A percentile compares a stretch with the other conserved stretches of the same genome.
These are phyloP conservation scores for Acrossocheilus fasciatus DNA, from an alignment of 2,797 vertebrate species.

Conservation along the genomic window DNA sequence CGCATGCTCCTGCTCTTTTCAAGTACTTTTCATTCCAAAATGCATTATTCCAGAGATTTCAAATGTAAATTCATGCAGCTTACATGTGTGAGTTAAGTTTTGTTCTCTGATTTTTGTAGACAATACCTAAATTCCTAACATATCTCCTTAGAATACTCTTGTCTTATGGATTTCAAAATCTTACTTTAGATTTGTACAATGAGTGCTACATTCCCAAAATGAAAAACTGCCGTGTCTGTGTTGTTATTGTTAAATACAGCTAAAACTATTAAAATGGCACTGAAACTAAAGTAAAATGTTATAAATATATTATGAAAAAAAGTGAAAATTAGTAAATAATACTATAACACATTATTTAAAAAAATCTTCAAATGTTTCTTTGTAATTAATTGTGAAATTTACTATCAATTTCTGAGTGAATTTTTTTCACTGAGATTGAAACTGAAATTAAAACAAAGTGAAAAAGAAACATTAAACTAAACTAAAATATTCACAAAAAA, in stretches of 20 bases:
- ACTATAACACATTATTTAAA: too few relatives aligned
- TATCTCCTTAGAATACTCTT: not conserved
- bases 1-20: slow-evolving; percentile 4
- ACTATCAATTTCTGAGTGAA: not conserved
- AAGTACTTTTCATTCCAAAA: not conserved
- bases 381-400: not conserved
- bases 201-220: slow-evolving; percentile 9
- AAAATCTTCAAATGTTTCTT: too few relatives aligned
- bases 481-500: not conserved
- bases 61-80: slow-evolving; percentile 14
- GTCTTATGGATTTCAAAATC: not conserved
- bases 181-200: not conserved
- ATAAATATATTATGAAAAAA: not conserved
- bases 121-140: not conserved
- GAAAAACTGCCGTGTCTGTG: not conserved
- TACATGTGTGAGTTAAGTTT: not conserved
- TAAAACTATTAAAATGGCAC: not conserved
- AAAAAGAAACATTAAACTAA: not conserved
- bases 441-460: not conserved
- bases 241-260: not conserved
- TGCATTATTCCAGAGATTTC: slow-evolving; percentile 4
- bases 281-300: not conserved
- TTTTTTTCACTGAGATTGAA: not conserved
- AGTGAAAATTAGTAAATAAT: too few relatives aligned
- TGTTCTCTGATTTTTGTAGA: not conserved